Evolutionary conservation across 2,113 vertebrate species (phyloP), one percentile per base, ranked within the genome.

Genomic region (Chaetodon auriga): DNA sequence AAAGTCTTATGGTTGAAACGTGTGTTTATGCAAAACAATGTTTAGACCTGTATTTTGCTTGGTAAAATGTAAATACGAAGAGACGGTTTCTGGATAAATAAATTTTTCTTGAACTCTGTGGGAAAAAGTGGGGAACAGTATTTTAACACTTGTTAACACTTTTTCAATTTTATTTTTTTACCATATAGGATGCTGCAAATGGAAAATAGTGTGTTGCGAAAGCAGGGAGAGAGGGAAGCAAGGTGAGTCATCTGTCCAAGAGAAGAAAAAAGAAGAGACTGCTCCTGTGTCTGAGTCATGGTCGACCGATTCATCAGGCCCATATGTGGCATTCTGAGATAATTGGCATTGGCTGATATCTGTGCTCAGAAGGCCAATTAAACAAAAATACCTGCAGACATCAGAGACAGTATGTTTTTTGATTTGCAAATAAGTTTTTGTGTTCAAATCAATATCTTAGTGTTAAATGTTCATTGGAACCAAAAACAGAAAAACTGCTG

Each of bases 181-280:
- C 36, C 7, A 11, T 30, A 21, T 1, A 21, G 1, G 45, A 23
- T 51, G 30, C 10, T 43, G 62, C 30, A 81, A 85, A 35, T 65
- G 60, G 6, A 75, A 65, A 75, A 38, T 63, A 18, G 10, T 7
- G 14, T 60, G 15, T 80, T 60, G 10, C 15, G 46, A 66, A 76
- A 77, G 3, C 38, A 19, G 7, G 25, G 9, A 80, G 15, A 8
- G 21, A 51, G 30, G 30, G 30, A 30, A 21, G n/a, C n/a, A n/a
- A n/a, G 51, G 9, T 61, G 68, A 78, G 25, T 77, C 48, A 62
- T 62, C 61, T 61, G 18, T 25, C 14, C 9, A 30, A 53, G 4
- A 68, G 54, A 51, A 6, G n/a, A 30, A 21, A 11, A 30, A 0
- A 57, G 4, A 2, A 16, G 18, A 61, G 43, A 25, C 16, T 35